Evolutionary conservation across 2,888 invertebrate genomes (phyloP).

Genomic region (Elmis aenea): DNA sequence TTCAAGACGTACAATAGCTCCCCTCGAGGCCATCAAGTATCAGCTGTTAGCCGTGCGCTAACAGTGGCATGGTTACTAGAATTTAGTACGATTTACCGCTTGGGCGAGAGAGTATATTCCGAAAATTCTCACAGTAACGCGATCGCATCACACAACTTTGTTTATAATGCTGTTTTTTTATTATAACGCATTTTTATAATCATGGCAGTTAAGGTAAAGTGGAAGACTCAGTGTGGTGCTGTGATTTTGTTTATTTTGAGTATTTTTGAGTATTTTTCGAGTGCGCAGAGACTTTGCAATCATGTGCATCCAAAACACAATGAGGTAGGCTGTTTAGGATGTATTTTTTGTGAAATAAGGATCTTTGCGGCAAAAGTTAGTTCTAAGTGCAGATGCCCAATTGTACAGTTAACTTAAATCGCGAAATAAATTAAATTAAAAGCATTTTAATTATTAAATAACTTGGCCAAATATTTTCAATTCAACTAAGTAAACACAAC

Average conservation of each 20-base stretch:
- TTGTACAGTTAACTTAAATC: too few relatives aligned
- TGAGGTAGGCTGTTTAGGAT: constrained; percentile 23
- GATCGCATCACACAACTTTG: too few relatives aligned
- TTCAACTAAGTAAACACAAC: too few relatives aligned
- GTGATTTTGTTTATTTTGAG: neutral
- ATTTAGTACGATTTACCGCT: constrained; percentile 6
- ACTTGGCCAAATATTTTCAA: too few relatives aligned
- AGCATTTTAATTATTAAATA: too few relatives aligned
- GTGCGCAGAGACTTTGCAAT: constrained; percentile 25
- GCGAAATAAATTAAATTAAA: too few relatives aligned
- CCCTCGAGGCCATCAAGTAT: constrained; percentile 6
- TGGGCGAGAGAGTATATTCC: too few relatives aligned
- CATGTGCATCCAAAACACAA: constrained; percentile 29
- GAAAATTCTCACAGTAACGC: too few relatives aligned
- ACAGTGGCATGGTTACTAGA: constrained; percentile 8
- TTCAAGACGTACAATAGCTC: constrained; percentile 8
- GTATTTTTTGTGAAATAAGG: neutral
- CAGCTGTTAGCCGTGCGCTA: constrained; percentile 14
- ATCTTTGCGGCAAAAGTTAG: too few relatives aligned
- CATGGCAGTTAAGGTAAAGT: constrained; percentile 36
- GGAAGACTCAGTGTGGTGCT: constrained; percentile 28
- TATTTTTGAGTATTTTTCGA: constrained; percentile 4
- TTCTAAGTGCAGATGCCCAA: too few relatives aligned
- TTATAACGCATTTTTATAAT: constrained; percentile 23
- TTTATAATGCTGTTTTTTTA: too few relatives aligned